phyloP scores from a whole-genome alignment of 1,140 invertebrate species.

The Aphaenogaster rudis region DNA sequence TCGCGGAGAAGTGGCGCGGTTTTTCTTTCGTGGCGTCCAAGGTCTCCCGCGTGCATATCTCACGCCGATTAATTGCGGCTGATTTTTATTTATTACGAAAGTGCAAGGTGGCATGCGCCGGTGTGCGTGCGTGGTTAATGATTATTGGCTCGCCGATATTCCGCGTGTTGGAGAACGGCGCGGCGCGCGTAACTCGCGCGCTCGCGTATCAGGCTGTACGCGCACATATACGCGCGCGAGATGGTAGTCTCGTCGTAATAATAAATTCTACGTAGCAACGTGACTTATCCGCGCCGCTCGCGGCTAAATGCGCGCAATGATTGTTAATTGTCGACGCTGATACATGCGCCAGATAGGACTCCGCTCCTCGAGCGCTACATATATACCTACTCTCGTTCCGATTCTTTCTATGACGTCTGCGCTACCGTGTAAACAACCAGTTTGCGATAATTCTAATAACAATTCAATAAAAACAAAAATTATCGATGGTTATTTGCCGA shows the following conservation, averaged over 20 bases:
- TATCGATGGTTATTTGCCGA: not conserved
- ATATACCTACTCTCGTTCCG: not conserved
- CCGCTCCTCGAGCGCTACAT: conserved; percentile 34
- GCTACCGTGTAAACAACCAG: conserved; percentile 56
- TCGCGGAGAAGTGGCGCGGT: conserved; percentile 1
- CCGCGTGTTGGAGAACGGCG: conserved; percentile 3
- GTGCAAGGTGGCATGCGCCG: conserved; percentile 75
- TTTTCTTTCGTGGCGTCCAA: conserved; percentile 78
- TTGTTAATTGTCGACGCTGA: conserved; percentile 81
- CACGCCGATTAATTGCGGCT: conserved; percentile 80
- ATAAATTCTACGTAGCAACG: conserved; percentile 84
- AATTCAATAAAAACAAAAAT: conserved; percentile 14
- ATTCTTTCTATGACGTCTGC: conserved; percentile 47
- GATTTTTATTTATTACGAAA: conserved; percentile 84
- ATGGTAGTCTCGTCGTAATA: conserved; percentile 73
- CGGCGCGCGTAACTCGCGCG: conserved; percentile 49
- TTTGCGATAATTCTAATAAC: conserved; percentile 56
- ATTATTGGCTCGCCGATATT: conserved; percentile 84
- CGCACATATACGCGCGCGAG: conserved; percentile 15
- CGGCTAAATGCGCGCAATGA: conserved; percentile 79
- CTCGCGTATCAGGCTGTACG: not conserved
- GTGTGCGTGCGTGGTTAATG: conserved; percentile 79
- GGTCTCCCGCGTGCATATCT: conserved; percentile 77
- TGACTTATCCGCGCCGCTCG: conserved; percentile 81
- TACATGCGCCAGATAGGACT: conserved; percentile 71